Evolutionary conservation across 2,888 invertebrate species (phyloP), one percentile per base, ranked within the genome.

Genomic region (Amphipoea oculea): DNA sequence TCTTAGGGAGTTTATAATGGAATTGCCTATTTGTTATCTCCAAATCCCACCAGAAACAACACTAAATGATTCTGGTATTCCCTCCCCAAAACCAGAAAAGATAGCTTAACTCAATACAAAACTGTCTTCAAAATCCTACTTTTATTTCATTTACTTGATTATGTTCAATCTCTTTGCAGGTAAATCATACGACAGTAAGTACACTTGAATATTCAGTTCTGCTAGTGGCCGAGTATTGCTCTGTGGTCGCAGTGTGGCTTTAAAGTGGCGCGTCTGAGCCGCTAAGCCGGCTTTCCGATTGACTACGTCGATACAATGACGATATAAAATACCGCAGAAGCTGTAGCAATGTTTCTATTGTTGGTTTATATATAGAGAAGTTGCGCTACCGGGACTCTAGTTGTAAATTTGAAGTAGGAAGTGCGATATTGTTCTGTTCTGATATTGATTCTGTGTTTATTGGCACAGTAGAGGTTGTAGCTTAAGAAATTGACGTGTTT

Each of bases 271-370:
- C 83, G 89, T 79, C 83, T 88, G 84, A 88, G 84, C 87, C 83
- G 86, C 81, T 89, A 89, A 84, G 86, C 89, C 88, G 88, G 88
- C 89, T 88, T 89, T 86, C 84, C 89, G 88, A 89, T 88, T 88
- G 88, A 89, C 81, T 88, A 89, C 89, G 79, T 86, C 85, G 83
- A 82, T 83, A 83, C 88, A 88, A 89, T 89, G 88, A 84, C 84
- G 79, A 89, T 89, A 85, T 88, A 86, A 88, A 89, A 78, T 87
- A 89, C 79, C 82, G 89, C 87, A 81, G 87, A 89, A 89, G 85
- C 89, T 85, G 77, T 88, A 88, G 80, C 83, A 87, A 89, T 85
- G 88, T 89, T 85, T 89, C 83, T 82, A 81, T 87, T 89, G 80
- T 89, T 83, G 77, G 73, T 76, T 80, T 87, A 86, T 85, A 67